Evolutionary conservation across 2,797 vertebrate species (phyloP), one percentile per base, ranked within the genome.

Genomic region (Eidolon dupreanum): DNA sequence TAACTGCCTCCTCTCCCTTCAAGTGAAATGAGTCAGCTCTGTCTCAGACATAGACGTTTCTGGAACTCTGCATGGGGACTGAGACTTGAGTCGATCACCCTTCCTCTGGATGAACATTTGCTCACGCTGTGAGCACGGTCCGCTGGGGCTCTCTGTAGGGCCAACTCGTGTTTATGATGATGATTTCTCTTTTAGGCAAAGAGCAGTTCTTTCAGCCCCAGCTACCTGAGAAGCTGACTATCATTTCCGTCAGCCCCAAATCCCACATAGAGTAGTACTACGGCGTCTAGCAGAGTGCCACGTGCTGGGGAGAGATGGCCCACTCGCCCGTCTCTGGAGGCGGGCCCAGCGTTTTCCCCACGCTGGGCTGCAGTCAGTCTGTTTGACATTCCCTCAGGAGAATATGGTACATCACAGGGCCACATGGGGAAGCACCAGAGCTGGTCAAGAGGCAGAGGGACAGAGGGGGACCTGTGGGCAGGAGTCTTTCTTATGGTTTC

Each of bases 31-130:
- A 43, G 19, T 5, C 16, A 70, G 7, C 53, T 33, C 55, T 66
- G 46, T 88, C 61, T 88, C 78, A 91, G 63, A 31, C 20, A 49
- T 15, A 59, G 59, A 51, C 19, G 68, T 51, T 43, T 53, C 63
- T n/a, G 71, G 66, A 46, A 43, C 28, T 15, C 33, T 33, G 38
- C 16, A 3, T 2, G 16, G 19, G 8, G 10, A 24, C 8, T 43
- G 31, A 31, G 70, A 31, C 5, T 43, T 19, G 63, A 85, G 77
- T 12, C 38, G 49, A 6, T 17, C n/a, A 71, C 15, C 22, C 20
- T 46, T 70, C 3, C 28, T 75, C 61, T 4, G 26, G 15, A 41
- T 22, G 41, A 33, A 33, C 81, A 5, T 13, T 11, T 66, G 36
- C 28, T n/a, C 41, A 70, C 36, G 1, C 5, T 0, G 33, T 70